Evolutionary conservation across 2,888 invertebrate genomes (phyloP), one percentile per base, ranked within the genome.

Genomic region (Sesia bembeciformis): DNA sequence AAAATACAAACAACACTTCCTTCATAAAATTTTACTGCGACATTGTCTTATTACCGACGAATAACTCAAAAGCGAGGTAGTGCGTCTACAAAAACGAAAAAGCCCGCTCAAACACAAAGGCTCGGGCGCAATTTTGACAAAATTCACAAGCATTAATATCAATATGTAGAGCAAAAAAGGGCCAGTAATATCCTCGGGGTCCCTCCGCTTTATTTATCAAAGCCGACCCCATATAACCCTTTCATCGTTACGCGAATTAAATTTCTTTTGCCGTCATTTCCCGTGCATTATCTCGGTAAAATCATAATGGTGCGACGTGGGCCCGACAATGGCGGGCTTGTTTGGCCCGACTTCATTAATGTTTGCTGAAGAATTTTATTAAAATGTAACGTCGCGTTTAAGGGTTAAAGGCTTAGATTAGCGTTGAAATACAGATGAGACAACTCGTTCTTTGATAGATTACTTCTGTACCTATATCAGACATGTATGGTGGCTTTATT

Each of bases 191-290:
- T 83, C 86, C 76, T 72, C 62, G 78, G 78, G 84, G 78, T 78
- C 74, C 82, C 76, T 71, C 75, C 72, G 76, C 76, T 79, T 81
- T 84, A 84, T 86, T 86, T 86, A 85, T 84, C 82, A 84, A 78
- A 79, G 81, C 82, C 81, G 83, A 81, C 84, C 84, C 81, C 72
- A 67, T 64, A 72, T 83, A 88, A 89, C 89, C 89, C 88, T 88
- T 89, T 88, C 87, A 84, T 82, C 84, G 87, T 79, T 85, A 80
- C 80, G 84, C 81, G 87, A 88, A 88, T 89, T 88, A 87, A 88
- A 89, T 88, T 88, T 89, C 88, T 88, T 88, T 88, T 88, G 76
- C 84, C 86, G 88, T 89, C 88, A 89, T 88, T 89, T 89, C 89
- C 89, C 88, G 86, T 87, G 74, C 86, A 88, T 89, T 88, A 88